A percentile compares a stretch with the other conserved stretches of the same genome.
These are phyloP conservation scores for Prochilodus magdalenae DNA, from an alignment of 2,113 vertebrate species.

Conservation along the genomic window DNA sequence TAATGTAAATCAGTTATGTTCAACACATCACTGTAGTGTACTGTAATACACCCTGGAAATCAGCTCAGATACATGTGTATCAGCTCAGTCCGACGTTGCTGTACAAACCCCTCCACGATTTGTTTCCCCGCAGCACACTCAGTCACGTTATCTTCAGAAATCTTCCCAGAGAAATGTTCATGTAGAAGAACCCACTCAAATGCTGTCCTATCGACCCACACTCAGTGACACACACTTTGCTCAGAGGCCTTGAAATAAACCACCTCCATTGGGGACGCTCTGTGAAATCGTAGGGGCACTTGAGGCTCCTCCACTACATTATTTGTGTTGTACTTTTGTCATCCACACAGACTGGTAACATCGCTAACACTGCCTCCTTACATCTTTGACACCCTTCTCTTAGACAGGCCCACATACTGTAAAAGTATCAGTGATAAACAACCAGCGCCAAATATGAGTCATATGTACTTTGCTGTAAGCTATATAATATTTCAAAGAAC, in stretches of 20 bases:
- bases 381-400: constrained; percentile 2
- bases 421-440: constrained; percentile 21
- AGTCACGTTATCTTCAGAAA: neutral
- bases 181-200: constrained; percentile 13
- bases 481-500: neutral
- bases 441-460: constrained; percentile 16
- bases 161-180: neutral
- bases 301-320: constrained; percentile 5
- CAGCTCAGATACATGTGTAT: neutral
- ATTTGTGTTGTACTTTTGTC: constrained; percentile 15
- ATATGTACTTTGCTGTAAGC: constrained; percentile 23
- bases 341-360: constrained; percentile 6
- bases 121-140: neutral
- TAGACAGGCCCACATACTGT: constrained; percentile 17
- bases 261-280: neutral
- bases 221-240: constrained; percentile 42
- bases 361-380: constrained; percentile 25
- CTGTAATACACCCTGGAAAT: neutral
- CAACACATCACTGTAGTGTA: no score
- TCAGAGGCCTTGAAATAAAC: constrained; percentile 38
- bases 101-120: neutral
- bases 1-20: no score
- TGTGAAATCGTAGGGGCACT: constrained; percentile 5
- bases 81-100: neutral
- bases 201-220: constrained; percentile 28